Conservation (phyloP, 2,888 invertebrate genomes). For the Acanthosepion esculentum region DNA sequence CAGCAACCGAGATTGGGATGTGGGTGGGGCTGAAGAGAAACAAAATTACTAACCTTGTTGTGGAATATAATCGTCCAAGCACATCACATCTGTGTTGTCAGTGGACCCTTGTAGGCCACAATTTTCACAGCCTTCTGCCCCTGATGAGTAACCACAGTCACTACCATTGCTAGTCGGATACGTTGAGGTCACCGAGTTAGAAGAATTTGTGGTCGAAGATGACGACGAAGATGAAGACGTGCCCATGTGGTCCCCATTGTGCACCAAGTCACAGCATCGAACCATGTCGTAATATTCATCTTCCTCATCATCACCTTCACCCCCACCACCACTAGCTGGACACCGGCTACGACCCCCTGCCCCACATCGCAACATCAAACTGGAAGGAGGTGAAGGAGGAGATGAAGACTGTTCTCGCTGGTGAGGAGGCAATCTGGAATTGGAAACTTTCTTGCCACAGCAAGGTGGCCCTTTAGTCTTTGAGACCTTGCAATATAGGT, state of each 20-base stretch:
- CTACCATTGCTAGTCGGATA: conserved; percentile 72
- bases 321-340: background rate
- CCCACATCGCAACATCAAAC: conserved; percentile 24
- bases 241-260: conserved; percentile 39
- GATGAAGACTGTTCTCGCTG: conserved; percentile 44
- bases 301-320: conserved; percentile 24
- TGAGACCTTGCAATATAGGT: conserved; percentile 33
- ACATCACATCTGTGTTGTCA: conserved; percentile 91
- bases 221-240: conserved; percentile 44
- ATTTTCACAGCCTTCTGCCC: conserved; percentile 82
- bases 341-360: conserved; percentile 1
- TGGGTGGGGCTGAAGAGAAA: background rate
- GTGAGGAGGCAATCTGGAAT: conserved; percentile 15
- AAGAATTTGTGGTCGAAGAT: conserved; percentile 39
- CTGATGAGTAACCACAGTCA: conserved; percentile 92
- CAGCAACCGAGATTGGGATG: no score
- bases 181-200: conserved; percentile 34
- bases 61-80: conserved; percentile 82
- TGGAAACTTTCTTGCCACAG: conserved; percentile 37
- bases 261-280: conserved; percentile 39
- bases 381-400: conserved; percentile 39
- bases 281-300: conserved; percentile 37
- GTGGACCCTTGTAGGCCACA: conserved; percentile 89
- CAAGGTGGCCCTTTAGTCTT: conserved; percentile 35
- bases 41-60: conserved; percentile 69